Evolutionary conservation across 1,140 invertebrate genomes (phyloP), one percentile per base, ranked within the genome.

Genomic region (Teleopsis dalmanni): DNA sequence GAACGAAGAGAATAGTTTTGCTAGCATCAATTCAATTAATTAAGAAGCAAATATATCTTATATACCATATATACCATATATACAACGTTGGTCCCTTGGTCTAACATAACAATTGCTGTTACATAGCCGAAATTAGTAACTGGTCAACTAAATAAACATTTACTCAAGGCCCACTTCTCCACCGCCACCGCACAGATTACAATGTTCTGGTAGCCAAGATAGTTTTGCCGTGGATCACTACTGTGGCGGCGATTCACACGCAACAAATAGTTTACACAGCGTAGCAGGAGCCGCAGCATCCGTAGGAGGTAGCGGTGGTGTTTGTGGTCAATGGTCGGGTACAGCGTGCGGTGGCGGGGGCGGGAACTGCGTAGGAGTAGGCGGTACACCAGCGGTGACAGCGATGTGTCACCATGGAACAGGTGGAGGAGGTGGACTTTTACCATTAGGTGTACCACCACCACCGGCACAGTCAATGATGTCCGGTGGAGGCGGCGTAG

Each of bases 181-280:
- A 60, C 67, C 68, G 56, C 61, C 67, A 65, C 65, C 61, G 57
- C 67, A 68, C 60, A 64, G 68, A 58, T 60, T 71, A 58, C 68
- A 70, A 71, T 71, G 68, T 60, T 71, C 68, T 71, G 68, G 68
- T 71, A 71, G 68, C 67, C 67, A 71, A 69, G 68, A 70, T 53
- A 71, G 68, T 69, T 71, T 71, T 68, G 66, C 67, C 63, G 65
- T 69, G 63, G 68, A 71, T 63, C 67, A 69, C 55, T 70, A 69
- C 57, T 71, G 68, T 58, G 62, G 58, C 55, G 55, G 62, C 57
- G 64, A 66, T 53, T 55, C 64, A 66, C 60, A 62, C 53, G 56
- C 53, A 45, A 57, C 57, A 29, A 45, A 50, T 45, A 48, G 36
- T 27, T 23, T 51, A 41, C 31, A 31, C 21, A 57, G 51, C 44